phyloP scores from a whole-genome alignment of 2,113 vertebrate species.

The Callipepla californica region DNA sequence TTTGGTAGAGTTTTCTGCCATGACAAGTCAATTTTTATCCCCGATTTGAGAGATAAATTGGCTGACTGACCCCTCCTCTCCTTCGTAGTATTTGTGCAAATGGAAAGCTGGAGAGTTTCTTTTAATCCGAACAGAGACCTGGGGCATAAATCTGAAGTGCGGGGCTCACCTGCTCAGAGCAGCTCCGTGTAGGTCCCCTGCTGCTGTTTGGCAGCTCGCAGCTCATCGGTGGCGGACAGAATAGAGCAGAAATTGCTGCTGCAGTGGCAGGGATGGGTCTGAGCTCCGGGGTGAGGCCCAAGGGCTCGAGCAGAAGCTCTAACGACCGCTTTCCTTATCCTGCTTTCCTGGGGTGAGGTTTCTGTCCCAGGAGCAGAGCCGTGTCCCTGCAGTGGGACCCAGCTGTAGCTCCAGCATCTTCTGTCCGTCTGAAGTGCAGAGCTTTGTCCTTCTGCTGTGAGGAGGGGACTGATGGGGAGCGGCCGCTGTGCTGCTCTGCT shows the following conservation, averaged over 20 bases:
- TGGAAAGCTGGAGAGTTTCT: conserved; percentile 60
- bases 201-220: background rate
- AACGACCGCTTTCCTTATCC: background rate
- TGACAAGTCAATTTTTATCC: conserved; percentile 72
- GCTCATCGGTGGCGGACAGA: accelerated
- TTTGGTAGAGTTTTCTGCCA: conserved; percentile 65
- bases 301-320: background rate
- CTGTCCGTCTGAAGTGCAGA: background rate
- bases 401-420: background rate
- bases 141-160: conserved; percentile 29
- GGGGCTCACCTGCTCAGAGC: background rate
- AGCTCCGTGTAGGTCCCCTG: background rate
- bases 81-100: conserved; percentile 39
- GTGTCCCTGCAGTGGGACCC: background rate
- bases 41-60: conserved; percentile 60
- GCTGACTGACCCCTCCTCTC: conserved; percentile 58
- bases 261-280: accelerated
- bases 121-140: conserved; percentile 19
- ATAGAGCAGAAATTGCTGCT: background rate
- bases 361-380: background rate
- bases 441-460: accelerated
- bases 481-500: background rate
- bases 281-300: accelerated
- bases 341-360: background rate
- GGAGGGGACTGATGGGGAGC: accelerated